phyloP scores from a whole-genome alignment of 2,797 vertebrate species.

The Tinamus major region DNA sequence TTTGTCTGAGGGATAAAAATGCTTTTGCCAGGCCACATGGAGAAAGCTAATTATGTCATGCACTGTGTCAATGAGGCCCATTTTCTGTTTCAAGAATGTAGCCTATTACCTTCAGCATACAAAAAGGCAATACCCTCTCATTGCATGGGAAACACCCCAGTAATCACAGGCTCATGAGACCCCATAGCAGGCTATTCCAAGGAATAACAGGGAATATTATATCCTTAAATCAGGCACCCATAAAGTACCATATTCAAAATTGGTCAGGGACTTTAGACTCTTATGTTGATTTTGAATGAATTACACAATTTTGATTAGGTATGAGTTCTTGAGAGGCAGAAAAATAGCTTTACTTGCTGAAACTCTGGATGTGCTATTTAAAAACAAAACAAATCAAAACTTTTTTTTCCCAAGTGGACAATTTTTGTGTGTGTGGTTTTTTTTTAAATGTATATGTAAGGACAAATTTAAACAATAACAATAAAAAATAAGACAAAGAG shows the following conservation, averaged over 20 bases:
- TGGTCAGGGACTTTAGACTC: background rate
- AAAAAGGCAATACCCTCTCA: background rate
- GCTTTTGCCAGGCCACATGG: background rate
- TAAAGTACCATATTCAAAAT: background rate
- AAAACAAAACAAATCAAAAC: background rate
- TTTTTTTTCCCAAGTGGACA: background rate
- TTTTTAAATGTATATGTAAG: background rate
- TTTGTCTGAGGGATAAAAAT: slow-evolving; percentile 6
- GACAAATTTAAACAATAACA: background rate
- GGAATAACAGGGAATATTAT: background rate
- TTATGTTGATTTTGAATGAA: background rate
- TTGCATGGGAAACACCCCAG: background rate
- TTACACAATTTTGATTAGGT: background rate
- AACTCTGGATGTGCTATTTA: background rate
- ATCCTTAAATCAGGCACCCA: background rate
- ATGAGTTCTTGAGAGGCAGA: background rate
- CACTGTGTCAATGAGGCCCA: background rate
- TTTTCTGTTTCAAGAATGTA: background rate
- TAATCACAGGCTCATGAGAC: background rate
- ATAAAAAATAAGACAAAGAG: background rate
- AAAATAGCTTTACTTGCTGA: background rate
- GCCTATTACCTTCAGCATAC: background rate
- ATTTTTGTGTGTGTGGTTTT: background rate
- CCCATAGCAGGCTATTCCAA: background rate
- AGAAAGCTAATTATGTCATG: background rate